Evolutionary conservation across 2,888 invertebrate genomes (phyloP).

Genomic region (Ormia ochracea): DNA sequence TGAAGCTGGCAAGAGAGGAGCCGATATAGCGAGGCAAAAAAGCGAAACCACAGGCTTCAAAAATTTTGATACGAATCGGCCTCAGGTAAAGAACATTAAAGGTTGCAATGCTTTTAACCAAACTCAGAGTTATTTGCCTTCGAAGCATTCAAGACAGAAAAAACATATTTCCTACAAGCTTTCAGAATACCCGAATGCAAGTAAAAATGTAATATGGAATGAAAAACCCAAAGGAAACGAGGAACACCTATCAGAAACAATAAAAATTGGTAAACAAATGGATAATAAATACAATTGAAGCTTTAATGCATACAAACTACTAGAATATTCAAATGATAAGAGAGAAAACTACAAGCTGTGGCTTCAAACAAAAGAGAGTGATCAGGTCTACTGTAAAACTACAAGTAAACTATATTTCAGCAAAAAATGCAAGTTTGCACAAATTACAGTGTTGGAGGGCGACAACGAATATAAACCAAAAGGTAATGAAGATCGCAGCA

Average conservation of each 20-base stretch:
- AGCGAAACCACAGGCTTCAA: neutral
- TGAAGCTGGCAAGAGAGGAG: constrained; percentile 61
- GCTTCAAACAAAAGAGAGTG: neutral
- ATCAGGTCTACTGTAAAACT: neutral
- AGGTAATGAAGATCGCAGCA: constrained; percentile 49
- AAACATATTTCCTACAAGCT: constrained; percentile 15
- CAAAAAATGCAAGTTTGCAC: neutral
- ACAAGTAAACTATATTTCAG: neutral
- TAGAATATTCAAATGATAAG: neutral
- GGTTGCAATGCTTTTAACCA: neutral
- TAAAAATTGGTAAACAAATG: too few species aligned
- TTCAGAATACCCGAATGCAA: neutral
- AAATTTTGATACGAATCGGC: neutral
- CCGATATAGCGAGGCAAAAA: constrained; percentile 3
- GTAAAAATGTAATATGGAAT: too few species aligned
- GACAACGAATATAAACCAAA: constrained; percentile 40
- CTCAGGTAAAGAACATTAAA: constrained; percentile 1
- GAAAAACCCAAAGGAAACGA: too few species aligned
- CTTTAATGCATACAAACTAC: constrained; percentile 2
- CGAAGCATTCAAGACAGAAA: too few species aligned
- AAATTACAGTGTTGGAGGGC: constrained; percentile 4
- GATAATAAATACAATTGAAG: neutral
- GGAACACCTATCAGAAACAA: too few species aligned
- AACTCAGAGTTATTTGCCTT: too few species aligned
- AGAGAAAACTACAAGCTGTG: constrained; percentile 10